Evolutionary conservation across 2,797 vertebrate species (phyloP).

Genomic region (Premnoplex brunnescens): DNA sequence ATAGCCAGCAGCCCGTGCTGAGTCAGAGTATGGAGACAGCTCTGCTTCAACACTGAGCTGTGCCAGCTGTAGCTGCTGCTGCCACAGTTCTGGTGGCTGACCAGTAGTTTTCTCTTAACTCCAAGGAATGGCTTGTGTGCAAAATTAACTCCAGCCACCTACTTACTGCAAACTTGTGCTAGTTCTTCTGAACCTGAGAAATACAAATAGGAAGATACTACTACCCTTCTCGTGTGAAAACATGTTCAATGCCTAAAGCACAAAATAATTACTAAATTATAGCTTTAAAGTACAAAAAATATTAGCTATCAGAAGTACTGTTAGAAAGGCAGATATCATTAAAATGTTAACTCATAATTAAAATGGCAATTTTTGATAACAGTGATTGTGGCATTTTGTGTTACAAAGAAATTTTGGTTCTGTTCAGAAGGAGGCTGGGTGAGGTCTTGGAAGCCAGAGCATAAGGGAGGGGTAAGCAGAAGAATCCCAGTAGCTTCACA

Average conservation of each 20-base stretch:
- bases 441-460: background rate
- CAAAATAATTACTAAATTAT: background rate
- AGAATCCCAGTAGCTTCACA: background rate
- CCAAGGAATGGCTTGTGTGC: background rate
- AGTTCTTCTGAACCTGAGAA: background rate
- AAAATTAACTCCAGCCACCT: constrained; percentile 1
- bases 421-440: background rate
- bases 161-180: background rate
- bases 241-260: background rate
- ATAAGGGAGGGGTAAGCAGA: background rate
- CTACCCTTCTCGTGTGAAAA: background rate
- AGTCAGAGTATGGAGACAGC: background rate
- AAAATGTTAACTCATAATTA: background rate
- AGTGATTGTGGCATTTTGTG: background rate
- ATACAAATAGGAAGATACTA: background rate
- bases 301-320: background rate
- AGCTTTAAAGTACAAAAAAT: background rate
- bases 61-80: background rate
- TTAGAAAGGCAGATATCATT: background rate
- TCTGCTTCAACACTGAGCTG: background rate
- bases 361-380: background rate
- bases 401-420: background rate
- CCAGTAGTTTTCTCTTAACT: background rate
- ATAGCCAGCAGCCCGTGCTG: background rate
- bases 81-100: background rate